Base-by-base conservation (phyloP, 2,888 invertebrate species). In the Euzophera pinguis region DNA sequence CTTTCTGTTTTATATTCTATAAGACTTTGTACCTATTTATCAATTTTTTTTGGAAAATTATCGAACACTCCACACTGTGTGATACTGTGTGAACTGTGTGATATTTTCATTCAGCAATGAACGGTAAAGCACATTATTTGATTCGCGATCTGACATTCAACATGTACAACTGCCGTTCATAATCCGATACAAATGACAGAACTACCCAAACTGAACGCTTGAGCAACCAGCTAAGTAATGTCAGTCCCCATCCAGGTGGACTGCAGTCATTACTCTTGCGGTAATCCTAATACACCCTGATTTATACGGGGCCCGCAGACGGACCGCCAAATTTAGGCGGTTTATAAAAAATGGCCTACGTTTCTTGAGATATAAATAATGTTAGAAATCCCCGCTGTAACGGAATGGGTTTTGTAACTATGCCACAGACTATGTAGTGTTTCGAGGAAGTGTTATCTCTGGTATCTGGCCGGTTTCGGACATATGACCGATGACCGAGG, bases 241-340 rank as follows among this genome's bases (percentile, higher is more conserved):
- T 78, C 67, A 73, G 74, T 75, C 81, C 83, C 81, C 82, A 79
- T 79, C 81, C 89, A 89, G 89, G 89, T 90, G 88, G 87, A 89
- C 86, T 80, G 65, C 64, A 82, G 84, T 84, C 90, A 88, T 90
- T 87, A 89, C 83, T 89, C 90, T 87, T 82, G 74, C 71, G 73
- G 89, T 90, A 90, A 90, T 89, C 90, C 90, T 73, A 86, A 87
- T 88, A 87, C 86, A 83, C 78, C 74, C 76, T 80, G 87, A 89
- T 89, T 89, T 89, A 90, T 83, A 63, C 63, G 67, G 70, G 69
- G 73, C 78, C 81, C 72, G 65, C 75, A 85, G 81, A 83, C 83
- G 81, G 84, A 85, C 85, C 81, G 76, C 79, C 70, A 81, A 87
- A 86, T 87, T 86, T 86, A 84, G 84, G 80, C 80, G 84, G 84